Percentiles rank a stretch among this genome's conserved stretches.
Conservation (phyloP, 1,140 invertebrate genomes). For the Hyphantria cunea region DNA sequence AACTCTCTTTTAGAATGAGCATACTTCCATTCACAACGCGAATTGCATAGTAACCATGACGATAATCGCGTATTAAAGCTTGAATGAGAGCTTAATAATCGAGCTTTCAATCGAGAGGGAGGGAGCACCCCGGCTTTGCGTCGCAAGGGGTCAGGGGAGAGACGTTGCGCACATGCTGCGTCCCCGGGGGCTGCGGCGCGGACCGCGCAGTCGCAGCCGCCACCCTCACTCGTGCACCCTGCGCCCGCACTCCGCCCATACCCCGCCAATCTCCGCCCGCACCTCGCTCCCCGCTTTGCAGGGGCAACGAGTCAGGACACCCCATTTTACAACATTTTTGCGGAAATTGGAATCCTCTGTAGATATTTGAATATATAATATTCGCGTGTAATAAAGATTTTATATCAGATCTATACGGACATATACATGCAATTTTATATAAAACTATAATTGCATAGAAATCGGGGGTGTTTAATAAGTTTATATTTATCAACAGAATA, state of each 20-base stretch:
- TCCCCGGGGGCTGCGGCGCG: slow-evolving; percentile 52
- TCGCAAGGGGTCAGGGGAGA: slow-evolving; percentile 12
- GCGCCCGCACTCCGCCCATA: slow-evolving; percentile 53
- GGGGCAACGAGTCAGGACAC: slow-evolving; percentile 63
- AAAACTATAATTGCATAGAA: no score
- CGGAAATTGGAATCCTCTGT: slow-evolving; percentile 71
- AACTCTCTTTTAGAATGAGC: neutral
- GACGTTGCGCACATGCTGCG: slow-evolving; percentile 52
- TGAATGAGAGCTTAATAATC: slow-evolving; percentile 76
- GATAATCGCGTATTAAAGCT: slow-evolving; percentile 37
- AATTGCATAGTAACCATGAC: slow-evolving; percentile 19
- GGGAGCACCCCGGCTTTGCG: slow-evolving; percentile 50
- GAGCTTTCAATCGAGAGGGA: slow-evolving; percentile 45
- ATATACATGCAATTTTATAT: no score
- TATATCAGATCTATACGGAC: no score
- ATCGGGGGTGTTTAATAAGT: no score
- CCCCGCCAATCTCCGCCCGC: slow-evolving; percentile 30
- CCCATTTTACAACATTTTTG: slow-evolving; percentile 66
- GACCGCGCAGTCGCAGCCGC: slow-evolving; percentile 58
- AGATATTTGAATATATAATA: slow-evolving; percentile 43
- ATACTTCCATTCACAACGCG: slow-evolving; percentile 11
- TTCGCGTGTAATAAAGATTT: slow-evolving; percentile 30
- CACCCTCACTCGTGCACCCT: slow-evolving; percentile 47
- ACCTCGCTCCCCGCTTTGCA: slow-evolving; percentile 61
- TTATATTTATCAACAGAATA: no score